These are phyloP conservation scores for Coremacera marginata DNA, from an alignment of 2,888 invertebrate genomes.

Conservation along the genomic window DNA sequence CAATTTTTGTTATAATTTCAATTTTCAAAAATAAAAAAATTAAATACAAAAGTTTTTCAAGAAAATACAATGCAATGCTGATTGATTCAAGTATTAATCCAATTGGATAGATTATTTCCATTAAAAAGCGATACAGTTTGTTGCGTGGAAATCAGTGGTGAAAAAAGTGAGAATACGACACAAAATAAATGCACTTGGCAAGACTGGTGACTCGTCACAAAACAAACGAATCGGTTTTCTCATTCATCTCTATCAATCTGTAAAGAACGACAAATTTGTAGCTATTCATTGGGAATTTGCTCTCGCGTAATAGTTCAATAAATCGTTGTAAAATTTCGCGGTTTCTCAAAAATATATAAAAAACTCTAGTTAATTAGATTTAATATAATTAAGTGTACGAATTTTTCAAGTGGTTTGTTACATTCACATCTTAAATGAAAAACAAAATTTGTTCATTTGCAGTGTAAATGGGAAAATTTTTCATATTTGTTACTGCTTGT, in stretches of 20 bases:
- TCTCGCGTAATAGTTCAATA: slow-evolving; percentile 15
- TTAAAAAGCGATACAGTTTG: no score
- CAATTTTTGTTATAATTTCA: no score
- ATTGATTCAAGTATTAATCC: no score
- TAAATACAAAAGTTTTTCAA: no score
- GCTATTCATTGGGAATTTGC: slow-evolving; percentile 17
- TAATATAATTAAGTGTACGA: neutral
- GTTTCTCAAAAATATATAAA: slow-evolving; percentile 1
- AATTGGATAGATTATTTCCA: no score
- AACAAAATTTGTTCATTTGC: slow-evolving; percentile 29
- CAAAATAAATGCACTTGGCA: neutral
- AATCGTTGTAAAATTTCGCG: neutral
- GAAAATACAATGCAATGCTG: no score
- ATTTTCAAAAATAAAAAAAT: no score
- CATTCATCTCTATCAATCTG: slow-evolving; percentile 25
- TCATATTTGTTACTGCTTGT: slow-evolving; percentile 27
- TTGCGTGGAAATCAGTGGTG: neutral
- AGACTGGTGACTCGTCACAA: neutral
- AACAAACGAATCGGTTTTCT: slow-evolving; percentile 2
- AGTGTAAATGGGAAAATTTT: slow-evolving; percentile 25
- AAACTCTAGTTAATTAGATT: neutral
- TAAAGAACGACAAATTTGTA: slow-evolving; percentile 17
- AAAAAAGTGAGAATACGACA: neutral
- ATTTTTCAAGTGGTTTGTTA: neutral
- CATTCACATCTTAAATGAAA: neutral